phyloP scores from a whole-genome alignment of 2,888 invertebrate genomes.

The Oxytorus armatus region DNA sequence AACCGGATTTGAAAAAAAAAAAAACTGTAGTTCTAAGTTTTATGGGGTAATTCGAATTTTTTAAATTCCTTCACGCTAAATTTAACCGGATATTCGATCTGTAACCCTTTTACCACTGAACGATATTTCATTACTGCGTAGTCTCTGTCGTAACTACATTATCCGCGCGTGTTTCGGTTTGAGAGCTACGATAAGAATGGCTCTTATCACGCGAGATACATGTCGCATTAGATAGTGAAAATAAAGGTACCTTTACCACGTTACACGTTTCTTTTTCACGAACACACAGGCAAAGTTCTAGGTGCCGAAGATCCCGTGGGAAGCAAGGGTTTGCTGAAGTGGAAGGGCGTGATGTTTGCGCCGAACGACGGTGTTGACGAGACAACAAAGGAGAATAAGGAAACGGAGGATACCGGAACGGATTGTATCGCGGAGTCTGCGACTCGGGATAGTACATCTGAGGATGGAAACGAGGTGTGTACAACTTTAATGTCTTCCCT shows the following conservation, averaged over 20 bases:
- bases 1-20: too few relatives aligned
- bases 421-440: conserved; percentile 79
- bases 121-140: not conserved
- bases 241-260: conserved; percentile 7
- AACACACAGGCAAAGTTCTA: conserved; percentile 77
- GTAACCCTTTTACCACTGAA: not conserved
- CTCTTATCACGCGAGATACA: conserved; percentile 52
- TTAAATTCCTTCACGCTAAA: too few relatives aligned
- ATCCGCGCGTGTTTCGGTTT: too few relatives aligned
- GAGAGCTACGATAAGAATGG: conserved; percentile 42
- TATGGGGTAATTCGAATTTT: too few relatives aligned
- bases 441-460: conserved; percentile 43
- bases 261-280: conserved; percentile 13
- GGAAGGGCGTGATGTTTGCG: conserved; percentile 91
- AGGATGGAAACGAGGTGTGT: conserved; percentile 60
- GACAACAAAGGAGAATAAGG: conserved; percentile 84
- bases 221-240: conserved; percentile 6
- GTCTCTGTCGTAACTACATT: not conserved
- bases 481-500: conserved; percentile 2
- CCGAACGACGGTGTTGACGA: conserved; percentile 87
- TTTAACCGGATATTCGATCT: too few relatives aligned
- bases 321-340: conserved; percentile 88
- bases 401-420: conserved; percentile 83
- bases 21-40: too few relatives aligned
- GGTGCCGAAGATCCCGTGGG: conserved; percentile 84